phyloP scores from a whole-genome alignment of 1,140 invertebrate genomes.

The Geopemphigus sp. region DNA sequence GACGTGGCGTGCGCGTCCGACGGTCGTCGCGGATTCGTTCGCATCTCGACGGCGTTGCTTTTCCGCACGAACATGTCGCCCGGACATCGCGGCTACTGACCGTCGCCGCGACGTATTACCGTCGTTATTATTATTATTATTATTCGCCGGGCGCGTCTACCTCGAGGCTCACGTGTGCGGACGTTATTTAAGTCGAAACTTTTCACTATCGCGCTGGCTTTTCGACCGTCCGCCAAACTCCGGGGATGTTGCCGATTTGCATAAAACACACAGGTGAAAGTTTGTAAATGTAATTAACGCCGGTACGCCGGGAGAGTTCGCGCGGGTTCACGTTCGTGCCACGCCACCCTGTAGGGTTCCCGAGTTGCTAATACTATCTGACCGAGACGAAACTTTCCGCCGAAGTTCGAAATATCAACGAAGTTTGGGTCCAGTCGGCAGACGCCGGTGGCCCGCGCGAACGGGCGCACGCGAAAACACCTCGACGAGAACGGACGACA shows the following conservation, averaged over 20 bases:
- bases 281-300: constrained; percentile 27
- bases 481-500: not conserved
- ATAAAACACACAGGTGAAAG: constrained; percentile 14
- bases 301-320: not conserved
- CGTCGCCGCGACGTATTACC: too few relatives aligned
- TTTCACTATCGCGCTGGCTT: not conserved
- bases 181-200: too few relatives aligned
- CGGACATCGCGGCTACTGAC: too few relatives aligned
- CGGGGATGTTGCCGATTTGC: constrained; percentile 5
- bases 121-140: too few relatives aligned
- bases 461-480: constrained; percentile 1
- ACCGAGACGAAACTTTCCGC: constrained; percentile 17
- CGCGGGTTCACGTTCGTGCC: constrained; percentile 1
- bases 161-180: too few relatives aligned
- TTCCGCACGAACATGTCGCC: too few relatives aligned
- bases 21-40: too few relatives aligned
- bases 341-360: constrained; percentile 18
- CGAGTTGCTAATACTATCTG: constrained; percentile 5
- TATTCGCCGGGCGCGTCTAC: too few relatives aligned
- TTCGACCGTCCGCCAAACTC: not conserved
- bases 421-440: constrained; percentile 19
- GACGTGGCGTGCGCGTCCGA: too few relatives aligned
- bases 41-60: too few relatives aligned
- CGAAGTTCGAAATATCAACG: constrained; percentile 18
- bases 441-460: not conserved